Evolutionary conservation across 2,113 vertebrate genomes (phyloP), one percentile per base, ranked within the genome.

Genomic region (Callipepla squamata): DNA sequence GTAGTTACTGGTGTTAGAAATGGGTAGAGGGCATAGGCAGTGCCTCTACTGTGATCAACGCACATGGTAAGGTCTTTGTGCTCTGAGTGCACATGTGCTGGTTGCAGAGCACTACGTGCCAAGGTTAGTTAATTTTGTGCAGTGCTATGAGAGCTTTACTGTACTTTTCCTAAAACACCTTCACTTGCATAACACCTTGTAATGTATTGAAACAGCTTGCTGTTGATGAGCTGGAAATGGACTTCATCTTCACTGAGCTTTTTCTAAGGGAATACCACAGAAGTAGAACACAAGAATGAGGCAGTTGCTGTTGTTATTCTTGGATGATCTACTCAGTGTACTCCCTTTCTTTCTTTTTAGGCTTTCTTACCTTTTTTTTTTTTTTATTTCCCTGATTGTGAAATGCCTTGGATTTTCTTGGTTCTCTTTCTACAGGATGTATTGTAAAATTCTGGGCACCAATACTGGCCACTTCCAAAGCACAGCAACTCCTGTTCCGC

Each of bases 381-480:
- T 36, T 8, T 32, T 62, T 75, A 6, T 84, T 75, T 79, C 51
- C 18, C 23, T 53, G 42, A 68, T 62, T 85, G 7, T 51, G 80
- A 95, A 79, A 53, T 75, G 26, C 6, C 80, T 70, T 78, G 76
- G 18, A 19, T 34, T 86, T 89, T 89, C 75, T 91, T 82, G 38
- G 6, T 87, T 91, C 50, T 83, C 76, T 36, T 38, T 28, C 94
- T 74, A 77, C 96, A 99, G 99, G 99, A 75, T 98, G 97, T 94
- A 95, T 99, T 87, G 98, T 99, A 85, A 99, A 99, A 94, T 98
- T 99, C 85, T 99, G 99, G 99, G 98, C 99, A 95, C 97, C 97
- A 12, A 98, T 99, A 89, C 97, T 99, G 97, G 98, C 98, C 91
- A 99, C 98, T 55, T 98, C 98, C 13, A 99, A 98, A 98, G 98